phyloP scores from a whole-genome alignment of 2,113 vertebrate genomes.

The Trachemys scripta region DNA sequence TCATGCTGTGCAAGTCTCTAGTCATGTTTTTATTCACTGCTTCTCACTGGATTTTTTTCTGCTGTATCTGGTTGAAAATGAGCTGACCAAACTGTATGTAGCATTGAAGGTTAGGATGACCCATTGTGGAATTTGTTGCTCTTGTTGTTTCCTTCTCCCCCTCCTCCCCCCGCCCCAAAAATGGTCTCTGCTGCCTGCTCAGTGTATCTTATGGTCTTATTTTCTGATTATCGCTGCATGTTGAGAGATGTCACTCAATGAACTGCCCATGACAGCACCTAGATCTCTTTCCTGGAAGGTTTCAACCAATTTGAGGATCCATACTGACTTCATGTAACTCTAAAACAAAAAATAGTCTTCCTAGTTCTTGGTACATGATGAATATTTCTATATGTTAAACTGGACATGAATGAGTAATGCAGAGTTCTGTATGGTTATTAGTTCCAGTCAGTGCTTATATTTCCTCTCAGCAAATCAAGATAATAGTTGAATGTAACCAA shows the following conservation, averaged over 20 bases:
- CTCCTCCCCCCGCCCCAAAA: too few species aligned
- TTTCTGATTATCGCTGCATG: too few species aligned
- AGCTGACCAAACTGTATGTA: neutral
- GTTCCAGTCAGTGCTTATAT: neutral
- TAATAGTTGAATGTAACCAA: neutral
- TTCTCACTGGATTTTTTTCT: neutral
- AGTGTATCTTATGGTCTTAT: too few species aligned
- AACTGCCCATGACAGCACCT: too few species aligned
- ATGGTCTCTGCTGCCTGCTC: too few species aligned
- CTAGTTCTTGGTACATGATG: neutral
- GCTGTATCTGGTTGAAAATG: neutral
- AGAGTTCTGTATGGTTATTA: neutral
- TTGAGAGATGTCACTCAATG: too few species aligned
- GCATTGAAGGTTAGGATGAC: too few species aligned
- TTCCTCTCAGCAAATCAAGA: neutral
- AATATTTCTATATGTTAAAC: neutral
- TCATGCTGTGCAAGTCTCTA: neutral
- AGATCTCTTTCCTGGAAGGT: neutral
- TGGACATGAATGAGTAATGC: neutral
- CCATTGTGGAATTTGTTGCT: too few species aligned
- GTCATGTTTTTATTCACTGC: neutral
- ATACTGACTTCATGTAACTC: neutral
- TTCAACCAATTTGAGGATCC: neutral
- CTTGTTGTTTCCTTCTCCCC: too few species aligned
- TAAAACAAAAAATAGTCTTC: neutral